Evolutionary conservation across 2,797 vertebrate species (phyloP), one percentile per base, ranked within the genome.

Genomic region (Diplodus sargus): DNA sequence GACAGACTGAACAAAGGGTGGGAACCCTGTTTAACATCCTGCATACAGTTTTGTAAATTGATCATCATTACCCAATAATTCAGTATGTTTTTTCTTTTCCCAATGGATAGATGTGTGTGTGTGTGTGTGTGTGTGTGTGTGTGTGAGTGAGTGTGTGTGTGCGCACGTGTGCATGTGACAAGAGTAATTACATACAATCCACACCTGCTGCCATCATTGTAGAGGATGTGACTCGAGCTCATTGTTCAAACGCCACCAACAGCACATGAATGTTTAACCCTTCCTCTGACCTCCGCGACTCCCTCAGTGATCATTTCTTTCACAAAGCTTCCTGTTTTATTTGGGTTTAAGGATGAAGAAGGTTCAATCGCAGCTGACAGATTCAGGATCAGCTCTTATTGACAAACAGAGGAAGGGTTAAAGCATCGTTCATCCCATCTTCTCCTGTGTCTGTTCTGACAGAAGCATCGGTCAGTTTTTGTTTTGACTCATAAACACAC

Each of bases 11-110:
- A 48, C 43, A 22, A 58, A 43, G 78, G 85, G 81, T 93, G 92
- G 92, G 90, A 92, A 93, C 91, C 92, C 91, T 91, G 91, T 81
- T 86, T 88, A 83, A 87, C 89, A 84, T 92, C 86, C 81, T 88
- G 80, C 87, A 84, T 90, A 78, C 77, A 58, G 5, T 78, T 61
- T 34, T 69, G 56, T 76, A 68, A 79, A 53, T 39, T 61, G 76
- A 70, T 90, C 91, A 84, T 86, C 91, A 87, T 92, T 82, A 90
- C 84, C 90, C 81, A 88, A 64, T 87, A 69, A 92, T 83, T 86
- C 58, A 13, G 30, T 76, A 49, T 53, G 28, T 76, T 47, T 48
- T 54, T 70, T 34, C 28, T 52, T 30, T 45, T 3, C 14, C 56
- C 62, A 63, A 61, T 82, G 68, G 67, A 34, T 81, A 82, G 69